These are phyloP conservation scores for Drosophila anomelani DNA, from an alignment of 2,888 invertebrate genomes.

Conservation along the genomic window DNA sequence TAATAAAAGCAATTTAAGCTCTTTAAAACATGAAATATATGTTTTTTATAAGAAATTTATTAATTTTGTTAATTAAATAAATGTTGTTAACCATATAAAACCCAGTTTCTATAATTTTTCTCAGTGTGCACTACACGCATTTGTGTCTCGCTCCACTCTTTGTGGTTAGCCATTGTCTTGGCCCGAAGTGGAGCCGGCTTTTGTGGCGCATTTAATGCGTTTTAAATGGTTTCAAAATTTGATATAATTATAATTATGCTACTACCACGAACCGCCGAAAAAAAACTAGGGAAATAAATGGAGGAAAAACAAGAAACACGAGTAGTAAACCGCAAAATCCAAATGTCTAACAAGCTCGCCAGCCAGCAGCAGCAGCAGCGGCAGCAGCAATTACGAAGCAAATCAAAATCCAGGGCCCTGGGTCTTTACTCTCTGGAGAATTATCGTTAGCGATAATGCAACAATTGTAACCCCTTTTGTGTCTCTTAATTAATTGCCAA, in stretches of 20 bases:
- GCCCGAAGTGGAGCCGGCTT: conserved; percentile 26
- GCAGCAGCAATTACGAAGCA: conserved; percentile 33
- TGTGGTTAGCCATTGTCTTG: conserved; percentile 26
- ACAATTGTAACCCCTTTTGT: conserved; percentile 45
- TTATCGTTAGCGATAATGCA: conserved; percentile 37
- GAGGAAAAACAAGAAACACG: conserved; percentile 23
- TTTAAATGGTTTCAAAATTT: conserved; percentile 81
- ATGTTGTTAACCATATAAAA: too few relatives aligned
- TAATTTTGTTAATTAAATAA: not conserved
- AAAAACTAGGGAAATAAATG: conserved; percentile 33
- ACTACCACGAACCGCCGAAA: conserved; percentile 37
- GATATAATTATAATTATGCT: conserved; percentile 79
- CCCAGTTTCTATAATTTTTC: not conserved
- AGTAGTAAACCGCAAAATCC: conserved; percentile 36
- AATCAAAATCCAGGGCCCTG: conserved; percentile 21
- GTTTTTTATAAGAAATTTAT: not conserved
- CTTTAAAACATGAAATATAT: not conserved
- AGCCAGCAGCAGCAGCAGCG: not conserved
- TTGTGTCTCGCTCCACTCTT: conserved; percentile 27
- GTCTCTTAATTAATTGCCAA: conserved; percentile 71
- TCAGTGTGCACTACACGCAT: conserved; percentile 20
- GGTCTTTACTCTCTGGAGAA: conserved; percentile 10
- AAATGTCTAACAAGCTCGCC: conserved; percentile 40
- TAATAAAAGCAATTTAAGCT: not conserved
- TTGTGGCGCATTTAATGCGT: conserved; percentile 76